Conservation (phyloP, 2,888 invertebrate genomes). For the Protophormia terraenovae region DNA sequence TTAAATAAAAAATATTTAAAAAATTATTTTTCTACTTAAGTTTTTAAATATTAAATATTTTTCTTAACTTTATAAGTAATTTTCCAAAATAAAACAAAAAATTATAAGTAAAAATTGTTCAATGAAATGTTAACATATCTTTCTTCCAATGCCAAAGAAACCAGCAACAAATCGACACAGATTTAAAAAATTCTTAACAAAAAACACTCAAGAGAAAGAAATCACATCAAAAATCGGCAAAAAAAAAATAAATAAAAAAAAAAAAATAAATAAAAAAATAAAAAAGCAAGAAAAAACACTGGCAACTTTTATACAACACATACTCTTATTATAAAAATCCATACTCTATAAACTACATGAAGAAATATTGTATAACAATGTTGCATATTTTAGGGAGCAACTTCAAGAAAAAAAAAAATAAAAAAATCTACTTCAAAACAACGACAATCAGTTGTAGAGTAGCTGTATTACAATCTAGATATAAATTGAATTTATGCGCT, state of each 20-base stretch:
- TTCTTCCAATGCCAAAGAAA: slow-evolving; percentile 50
- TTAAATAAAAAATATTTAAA: too few relatives aligned
- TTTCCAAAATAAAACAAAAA: neutral
- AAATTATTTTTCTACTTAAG: neutral
- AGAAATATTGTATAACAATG: slow-evolving; percentile 46
- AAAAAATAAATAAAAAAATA: neutral
- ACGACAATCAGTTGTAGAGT: slow-evolving; percentile 6
- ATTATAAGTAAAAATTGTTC: slow-evolving; percentile 29
- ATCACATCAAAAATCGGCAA: slow-evolving; percentile 36
- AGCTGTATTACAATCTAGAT: slow-evolving; percentile 25
- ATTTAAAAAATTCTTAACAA: slow-evolving; percentile 10
- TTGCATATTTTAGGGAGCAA: slow-evolving; percentile 64
- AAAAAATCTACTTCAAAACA: slow-evolving; percentile 7
- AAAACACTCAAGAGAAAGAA: neutral
- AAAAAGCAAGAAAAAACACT: too few relatives aligned
- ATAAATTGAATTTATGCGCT: slow-evolving; percentile 66
- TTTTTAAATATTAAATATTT: neutral
- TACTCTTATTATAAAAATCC: neutral
- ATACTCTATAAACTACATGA: slow-evolving; percentile 14
- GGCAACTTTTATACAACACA: neutral
- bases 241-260: neutral
- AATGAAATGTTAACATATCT: slow-evolving; percentile 61
- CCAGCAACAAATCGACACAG: slow-evolving; percentile 32
- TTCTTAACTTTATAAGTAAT: neutral
- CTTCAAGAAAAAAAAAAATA: slow-evolving; percentile 33